Conservation (phyloP, 2,113 vertebrate genomes). For the Rallus limicola region DNA sequence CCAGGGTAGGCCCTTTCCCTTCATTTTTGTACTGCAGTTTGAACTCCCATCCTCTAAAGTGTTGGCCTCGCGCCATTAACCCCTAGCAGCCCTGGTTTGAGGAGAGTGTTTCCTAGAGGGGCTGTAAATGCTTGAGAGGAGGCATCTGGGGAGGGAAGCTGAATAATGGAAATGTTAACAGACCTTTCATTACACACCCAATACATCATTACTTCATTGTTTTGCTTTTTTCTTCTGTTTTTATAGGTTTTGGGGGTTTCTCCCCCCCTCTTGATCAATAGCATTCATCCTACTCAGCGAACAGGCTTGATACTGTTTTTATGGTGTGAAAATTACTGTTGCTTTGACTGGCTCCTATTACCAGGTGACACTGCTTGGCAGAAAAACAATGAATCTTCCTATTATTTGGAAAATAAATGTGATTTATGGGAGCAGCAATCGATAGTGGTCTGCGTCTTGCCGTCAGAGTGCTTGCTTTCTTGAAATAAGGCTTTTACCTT, state of each 20-base stretch:
- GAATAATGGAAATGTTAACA: conserved; percentile 41
- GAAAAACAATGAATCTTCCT: conserved; percentile 43
- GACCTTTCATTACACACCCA: neutral
- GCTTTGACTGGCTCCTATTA: conserved; percentile 51
- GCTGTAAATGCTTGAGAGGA: neutral
- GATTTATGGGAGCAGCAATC: conserved; percentile 11
- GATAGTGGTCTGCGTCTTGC: neutral
- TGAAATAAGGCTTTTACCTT: neutral
- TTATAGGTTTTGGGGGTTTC: neutral
- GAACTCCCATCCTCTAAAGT: neutral
- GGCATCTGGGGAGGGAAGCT: neutral
- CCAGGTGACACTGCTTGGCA: neutral
- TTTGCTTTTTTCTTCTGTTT: neutral
- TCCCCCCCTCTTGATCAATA: neutral
- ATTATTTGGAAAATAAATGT: conserved; percentile 36
- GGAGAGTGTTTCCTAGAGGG: neutral
- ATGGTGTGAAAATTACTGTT: conserved; percentile 53
- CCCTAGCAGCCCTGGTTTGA: neutral
- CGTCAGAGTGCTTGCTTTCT: neutral
- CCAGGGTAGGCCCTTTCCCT: neutral
- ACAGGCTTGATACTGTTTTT: conserved; percentile 41
- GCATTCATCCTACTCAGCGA: conserved; percentile 23
- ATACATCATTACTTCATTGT: conserved; percentile 23
- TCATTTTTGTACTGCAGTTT: neutral
- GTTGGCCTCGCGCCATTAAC: neutral